These are phyloP conservation scores for Aporrectodea caliginosa DNA, from an alignment of 1,140 invertebrate species.

Conservation along the genomic window DNA sequence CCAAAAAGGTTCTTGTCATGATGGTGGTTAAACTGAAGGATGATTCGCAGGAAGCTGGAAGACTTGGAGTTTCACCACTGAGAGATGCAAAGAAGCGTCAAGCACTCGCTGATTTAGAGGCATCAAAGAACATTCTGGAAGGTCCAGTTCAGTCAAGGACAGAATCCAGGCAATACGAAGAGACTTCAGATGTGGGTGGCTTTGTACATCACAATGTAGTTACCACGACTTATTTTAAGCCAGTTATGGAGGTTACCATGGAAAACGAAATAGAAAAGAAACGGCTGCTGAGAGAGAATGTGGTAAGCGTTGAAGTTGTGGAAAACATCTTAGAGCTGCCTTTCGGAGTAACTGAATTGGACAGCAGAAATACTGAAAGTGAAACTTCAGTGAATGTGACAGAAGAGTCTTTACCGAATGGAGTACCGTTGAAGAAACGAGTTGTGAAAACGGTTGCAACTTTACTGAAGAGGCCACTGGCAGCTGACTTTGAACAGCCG, in stretches of 20 bases:
- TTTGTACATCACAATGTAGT: not conserved
- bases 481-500: not conserved
- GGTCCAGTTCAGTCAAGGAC: not conserved
- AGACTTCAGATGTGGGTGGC: not conserved
- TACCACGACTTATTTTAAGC: slow-evolving; percentile 9
- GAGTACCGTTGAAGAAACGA: not conserved
- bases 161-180: not conserved
- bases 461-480: not conserved
- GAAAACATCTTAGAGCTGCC: slow-evolving; percentile 25
- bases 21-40: not conserved
- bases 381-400: not conserved
- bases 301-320: slow-evolving; percentile 7
- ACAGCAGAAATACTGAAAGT: not conserved
- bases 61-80: too few species aligned
- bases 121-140: not conserved
- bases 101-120: not conserved
- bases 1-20: not conserved
- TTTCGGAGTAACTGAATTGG: not conserved
- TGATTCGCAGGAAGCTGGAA: not conserved
- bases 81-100: not conserved
- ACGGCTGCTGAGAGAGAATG: not conserved
- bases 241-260: not conserved
- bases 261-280: slow-evolving; percentile 1
- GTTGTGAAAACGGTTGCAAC: not conserved
- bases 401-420: not conserved